Evolutionary conservation across 2,113 vertebrate species (phyloP), one percentile per base, ranked within the genome.

Genomic region (Microtus oregoni): DNA sequence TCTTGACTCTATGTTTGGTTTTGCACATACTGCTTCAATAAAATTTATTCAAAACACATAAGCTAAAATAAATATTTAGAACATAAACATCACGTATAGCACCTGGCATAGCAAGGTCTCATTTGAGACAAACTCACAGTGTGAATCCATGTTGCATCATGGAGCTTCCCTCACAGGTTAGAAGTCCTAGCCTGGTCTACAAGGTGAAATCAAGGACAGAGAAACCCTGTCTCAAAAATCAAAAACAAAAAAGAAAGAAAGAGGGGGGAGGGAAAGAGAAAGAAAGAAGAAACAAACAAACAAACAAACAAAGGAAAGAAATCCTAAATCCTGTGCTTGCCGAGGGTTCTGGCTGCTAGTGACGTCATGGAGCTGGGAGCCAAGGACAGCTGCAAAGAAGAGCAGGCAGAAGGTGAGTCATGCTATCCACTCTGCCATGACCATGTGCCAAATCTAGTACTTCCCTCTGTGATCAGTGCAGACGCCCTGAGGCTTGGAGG

Each of bases 391-490:
- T 7, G 1, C 15, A 22, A 26, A 73, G 26, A 7, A 3, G 32
- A 7, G 2, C 47, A 4, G 7, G 55, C 65, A 50, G 52, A 73
- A 0, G 20, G n/a, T 14, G n/a, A 44, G 5, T 89, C 82, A 5
- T 8, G 32, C 19, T 63, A 67, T 68, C 12, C 7, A 28, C 8
- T 19, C 61, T 2, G 22, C 26, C 0, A 3, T 15, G 58, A 15
- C 13, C 5, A 17, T 13, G 2, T 0, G 0, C 41, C 14, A 24
- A 9, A 7, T 55, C 52, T 1, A 13, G 35, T 38, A 1, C 15
- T 2, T 26, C 61, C 9, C 20, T 2, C 7, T 2, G 38, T 0
- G 7, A 73, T 55, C 44, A 4, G 47, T 38, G 35, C 32, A 24
- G 26, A 78, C 1, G 15, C 50, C 30, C 8, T 10, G 44, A 11